Percentiles rank a stretch among this genome's conserved stretches.
phyloP scores from a whole-genome alignment of 2,797 vertebrate species.

The Pampus argenteus region DNA sequence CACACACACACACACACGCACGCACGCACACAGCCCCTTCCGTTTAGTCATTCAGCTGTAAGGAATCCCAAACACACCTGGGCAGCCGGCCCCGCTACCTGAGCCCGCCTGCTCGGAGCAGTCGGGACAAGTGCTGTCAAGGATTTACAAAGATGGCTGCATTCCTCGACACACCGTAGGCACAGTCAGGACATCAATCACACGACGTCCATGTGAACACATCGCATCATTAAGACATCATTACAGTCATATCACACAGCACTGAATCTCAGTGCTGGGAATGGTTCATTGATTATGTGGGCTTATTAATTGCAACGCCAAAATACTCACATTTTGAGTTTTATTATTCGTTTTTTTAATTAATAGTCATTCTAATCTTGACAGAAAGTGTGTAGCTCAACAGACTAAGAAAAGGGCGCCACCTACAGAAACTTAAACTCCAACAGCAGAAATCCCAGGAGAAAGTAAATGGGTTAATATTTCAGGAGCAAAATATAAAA shows the following conservation, averaged over 20 bases:
- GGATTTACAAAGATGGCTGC: constrained; percentile 52
- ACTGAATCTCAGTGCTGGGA: not conserved
- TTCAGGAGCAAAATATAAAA: too few species aligned
- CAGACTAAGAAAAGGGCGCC: constrained; percentile 7
- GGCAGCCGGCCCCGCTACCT: constrained; percentile 28
- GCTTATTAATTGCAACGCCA: not conserved
- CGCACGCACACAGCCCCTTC: not conserved
- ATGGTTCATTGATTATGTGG: constrained; percentile 2
- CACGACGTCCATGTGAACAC: constrained; percentile 38
- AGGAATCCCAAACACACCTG: constrained; percentile 80
- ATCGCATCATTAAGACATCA: constrained; percentile 57
- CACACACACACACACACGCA: constrained; percentile 5
- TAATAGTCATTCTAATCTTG: not conserved
- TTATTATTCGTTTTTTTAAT: not conserved
- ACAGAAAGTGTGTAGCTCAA: not conserved
- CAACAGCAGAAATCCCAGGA: not conserved
- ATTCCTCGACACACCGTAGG: constrained; percentile 57
- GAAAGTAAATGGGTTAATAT: not conserved
- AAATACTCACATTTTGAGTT: not conserved
- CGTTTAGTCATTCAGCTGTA: constrained; percentile 54
- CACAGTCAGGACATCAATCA: constrained; percentile 31
- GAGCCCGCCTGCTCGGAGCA: constrained; percentile 44
- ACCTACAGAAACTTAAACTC: constrained; percentile 11
- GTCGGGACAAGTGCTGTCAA: constrained; percentile 63
- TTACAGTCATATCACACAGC: constrained; percentile 44